Evolutionary conservation across 2,888 invertebrate genomes (phyloP).

Genomic region (Bugula neritina): DNA sequence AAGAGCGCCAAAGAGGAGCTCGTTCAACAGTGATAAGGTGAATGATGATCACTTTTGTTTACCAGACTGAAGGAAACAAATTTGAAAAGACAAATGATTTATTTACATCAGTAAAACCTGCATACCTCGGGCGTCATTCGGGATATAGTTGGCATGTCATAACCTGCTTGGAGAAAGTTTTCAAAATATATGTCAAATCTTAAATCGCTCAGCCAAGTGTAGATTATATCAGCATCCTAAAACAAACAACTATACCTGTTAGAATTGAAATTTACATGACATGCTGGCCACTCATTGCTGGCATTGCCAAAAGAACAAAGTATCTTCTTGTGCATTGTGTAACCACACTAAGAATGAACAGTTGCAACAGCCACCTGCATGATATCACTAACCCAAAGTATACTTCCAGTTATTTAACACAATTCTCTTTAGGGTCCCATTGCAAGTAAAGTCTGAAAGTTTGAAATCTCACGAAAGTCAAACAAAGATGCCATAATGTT

Average conservation of each 20-base stretch:
- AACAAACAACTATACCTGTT: too few species aligned
- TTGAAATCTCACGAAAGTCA: background rate
- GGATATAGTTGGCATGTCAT: constrained; percentile 95
- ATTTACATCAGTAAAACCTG: too few species aligned
- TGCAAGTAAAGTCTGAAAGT: background rate
- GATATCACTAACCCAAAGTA: background rate
- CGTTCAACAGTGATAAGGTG: too few species aligned
- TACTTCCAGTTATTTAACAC: background rate
- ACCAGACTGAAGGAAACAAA: too few species aligned
- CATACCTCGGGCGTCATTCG: constrained; percentile 91
- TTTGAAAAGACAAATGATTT: too few species aligned
- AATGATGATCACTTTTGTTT: too few species aligned
- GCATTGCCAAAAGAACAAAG: too few species aligned
- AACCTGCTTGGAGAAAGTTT: constrained; percentile 87
- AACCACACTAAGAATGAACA: background rate
- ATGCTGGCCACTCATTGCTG: too few species aligned
- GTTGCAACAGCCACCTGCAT: background rate
- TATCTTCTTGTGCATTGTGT: too few species aligned
- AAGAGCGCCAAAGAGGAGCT: background rate
- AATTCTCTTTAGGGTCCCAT: background rate
- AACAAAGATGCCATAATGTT: background rate
- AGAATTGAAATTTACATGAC: too few species aligned
- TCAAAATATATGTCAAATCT: constrained; percentile 91
- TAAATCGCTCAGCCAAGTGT: constrained; percentile 84
- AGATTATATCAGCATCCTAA: constrained; percentile 81